phyloP scores from a whole-genome alignment of 2,888 invertebrate species.

The Mimachlamys varia region DNA sequence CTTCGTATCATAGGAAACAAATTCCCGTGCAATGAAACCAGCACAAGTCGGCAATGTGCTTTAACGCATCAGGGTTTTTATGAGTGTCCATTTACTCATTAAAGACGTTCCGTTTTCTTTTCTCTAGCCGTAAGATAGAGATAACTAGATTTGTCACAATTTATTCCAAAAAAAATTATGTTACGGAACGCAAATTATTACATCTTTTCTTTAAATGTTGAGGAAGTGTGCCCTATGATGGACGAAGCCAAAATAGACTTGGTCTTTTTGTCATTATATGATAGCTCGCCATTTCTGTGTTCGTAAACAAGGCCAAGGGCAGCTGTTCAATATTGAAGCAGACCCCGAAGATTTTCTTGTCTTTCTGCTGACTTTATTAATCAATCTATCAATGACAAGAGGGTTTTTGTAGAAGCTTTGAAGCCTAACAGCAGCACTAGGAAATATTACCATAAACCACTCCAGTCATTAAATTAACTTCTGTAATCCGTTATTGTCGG shows the following conservation, averaged over 20 bases:
- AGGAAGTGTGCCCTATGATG: background rate
- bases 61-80: constrained; percentile 3
- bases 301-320: background rate
- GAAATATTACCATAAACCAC: background rate
- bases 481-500: background rate
- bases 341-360: background rate
- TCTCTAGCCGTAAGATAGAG: background rate
- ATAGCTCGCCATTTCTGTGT: background rate
- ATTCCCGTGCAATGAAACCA: background rate
- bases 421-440: background rate
- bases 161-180: background rate
- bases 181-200: background rate
- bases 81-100: background rate
- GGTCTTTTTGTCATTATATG: background rate
- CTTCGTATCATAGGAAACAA: background rate
- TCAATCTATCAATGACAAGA: constrained; percentile 27
- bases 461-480: background rate
- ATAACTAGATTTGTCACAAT: background rate
- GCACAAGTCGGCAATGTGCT: background rate
- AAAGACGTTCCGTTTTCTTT: background rate
- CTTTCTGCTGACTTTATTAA: background rate
- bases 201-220: background rate
- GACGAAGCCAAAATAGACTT: background rate
- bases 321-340: background rate
- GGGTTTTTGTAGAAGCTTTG: background rate